phyloP scores from a whole-genome alignment of 2,888 invertebrate species.

The Lymantria dispar region DNA sequence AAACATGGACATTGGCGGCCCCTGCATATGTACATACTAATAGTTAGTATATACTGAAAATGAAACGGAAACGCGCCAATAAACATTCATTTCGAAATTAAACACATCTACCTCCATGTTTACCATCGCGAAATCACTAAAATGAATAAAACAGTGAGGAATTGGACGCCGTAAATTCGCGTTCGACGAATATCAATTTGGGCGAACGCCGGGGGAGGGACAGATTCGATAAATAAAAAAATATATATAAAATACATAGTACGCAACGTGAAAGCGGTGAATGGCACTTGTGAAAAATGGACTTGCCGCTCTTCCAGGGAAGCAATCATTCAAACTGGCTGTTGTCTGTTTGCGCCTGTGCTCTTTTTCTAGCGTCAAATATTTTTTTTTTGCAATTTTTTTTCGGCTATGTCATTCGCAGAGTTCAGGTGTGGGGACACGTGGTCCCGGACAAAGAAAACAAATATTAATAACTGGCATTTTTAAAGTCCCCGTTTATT shows the following conservation, averaged over 20 bases:
- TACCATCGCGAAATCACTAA: slow-evolving; percentile 78
- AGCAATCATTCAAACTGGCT: slow-evolving; percentile 82
- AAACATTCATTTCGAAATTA: slow-evolving; percentile 81
- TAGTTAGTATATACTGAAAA: slow-evolving; percentile 52
- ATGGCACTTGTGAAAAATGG: slow-evolving; percentile 83
- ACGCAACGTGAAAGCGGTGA: slow-evolving; percentile 78
- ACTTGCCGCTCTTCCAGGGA: slow-evolving; percentile 81
- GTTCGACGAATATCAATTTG: slow-evolving; percentile 79
- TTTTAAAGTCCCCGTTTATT: slow-evolving; percentile 79
- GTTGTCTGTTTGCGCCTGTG: slow-evolving; percentile 81
- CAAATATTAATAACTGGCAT: slow-evolving; percentile 81
- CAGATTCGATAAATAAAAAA: slow-evolving; percentile 71
- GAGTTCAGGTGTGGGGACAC: slow-evolving; percentile 80
- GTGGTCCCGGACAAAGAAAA: slow-evolving; percentile 77
- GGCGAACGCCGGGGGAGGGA: slow-evolving; percentile 53
- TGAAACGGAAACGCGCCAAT: slow-evolving; percentile 75
- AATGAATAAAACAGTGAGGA: slow-evolving; percentile 80
- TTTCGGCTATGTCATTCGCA: slow-evolving; percentile 75
- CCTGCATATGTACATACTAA: slow-evolving; percentile 17
- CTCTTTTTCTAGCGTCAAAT: slow-evolving; percentile 67
- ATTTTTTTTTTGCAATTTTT: slow-evolving; percentile 58
- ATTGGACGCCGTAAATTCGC: slow-evolving; percentile 71
- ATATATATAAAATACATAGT: slow-evolving; percentile 76
- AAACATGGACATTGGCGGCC: slow-evolving; percentile 40
- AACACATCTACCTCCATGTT: slow-evolving; percentile 80